Conservation (phyloP, 2,113 vertebrate genomes). For the Theropithecus gelada region DNA sequence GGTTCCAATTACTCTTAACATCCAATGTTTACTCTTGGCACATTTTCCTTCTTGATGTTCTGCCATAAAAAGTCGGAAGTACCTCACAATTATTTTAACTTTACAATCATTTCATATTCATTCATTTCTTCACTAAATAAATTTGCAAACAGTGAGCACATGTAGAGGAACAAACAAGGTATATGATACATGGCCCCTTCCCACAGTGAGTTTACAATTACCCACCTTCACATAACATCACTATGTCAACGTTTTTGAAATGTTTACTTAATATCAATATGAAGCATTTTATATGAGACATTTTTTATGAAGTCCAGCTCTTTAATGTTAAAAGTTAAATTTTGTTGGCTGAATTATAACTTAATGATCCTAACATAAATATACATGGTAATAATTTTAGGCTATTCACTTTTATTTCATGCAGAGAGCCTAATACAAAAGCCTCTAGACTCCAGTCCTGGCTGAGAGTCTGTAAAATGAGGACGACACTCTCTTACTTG, state of each 20-base stretch:
- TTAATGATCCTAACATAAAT: neutral
- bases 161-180: neutral
- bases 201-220: neutral
- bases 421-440: neutral
- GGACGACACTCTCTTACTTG: neutral
- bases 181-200: neutral
- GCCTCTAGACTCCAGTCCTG: neutral
- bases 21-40: neutral
- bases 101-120: neutral
- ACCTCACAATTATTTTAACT: neutral
- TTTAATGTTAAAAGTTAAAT: neutral
- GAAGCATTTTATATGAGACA: neutral
- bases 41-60: neutral
- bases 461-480: neutral
- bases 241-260: conserved; percentile 7
- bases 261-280: neutral
- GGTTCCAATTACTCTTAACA: neutral
- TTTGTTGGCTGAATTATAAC: neutral
- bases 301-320: neutral
- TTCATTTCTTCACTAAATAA: neutral
- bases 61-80: neutral
- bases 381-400: neutral
- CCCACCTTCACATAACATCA: neutral
- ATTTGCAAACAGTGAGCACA: neutral
- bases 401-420: neutral